phyloP scores from a whole-genome alignment of 2,888 invertebrate species.

The Orthosia incerta region DNA sequence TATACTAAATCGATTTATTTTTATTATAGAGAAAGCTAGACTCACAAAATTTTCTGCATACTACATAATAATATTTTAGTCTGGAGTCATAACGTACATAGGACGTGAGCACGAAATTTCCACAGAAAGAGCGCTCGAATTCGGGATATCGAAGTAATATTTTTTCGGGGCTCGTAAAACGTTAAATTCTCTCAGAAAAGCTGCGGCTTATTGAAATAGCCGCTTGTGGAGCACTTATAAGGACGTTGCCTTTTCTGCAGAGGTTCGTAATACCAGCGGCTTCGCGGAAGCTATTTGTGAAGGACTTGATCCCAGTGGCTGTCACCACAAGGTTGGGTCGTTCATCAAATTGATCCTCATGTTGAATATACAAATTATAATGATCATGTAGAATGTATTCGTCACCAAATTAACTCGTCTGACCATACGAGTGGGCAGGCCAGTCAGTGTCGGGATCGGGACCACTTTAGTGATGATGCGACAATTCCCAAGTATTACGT shows the following conservation, averaged over 20 bases:
- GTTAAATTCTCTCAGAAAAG: background rate
- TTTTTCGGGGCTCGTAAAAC: conserved; percentile 17
- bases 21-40: conserved; percentile 7
- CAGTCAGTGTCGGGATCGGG: conserved; percentile 43
- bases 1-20: conserved; percentile 26
- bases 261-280: no score
- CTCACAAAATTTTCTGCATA: background rate
- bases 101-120: background rate
- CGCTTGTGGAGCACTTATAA: conserved; percentile 16
- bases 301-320: background rate
- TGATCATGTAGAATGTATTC: conserved; percentile 36
- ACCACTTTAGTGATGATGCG: conserved; percentile 72
- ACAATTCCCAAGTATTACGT: conserved; percentile 60
- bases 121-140: background rate
- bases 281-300: conserved; percentile 7
- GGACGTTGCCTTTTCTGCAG: conserved; percentile 32
- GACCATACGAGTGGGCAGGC: conserved; percentile 49
- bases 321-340: background rate
- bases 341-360: conserved; percentile 14
- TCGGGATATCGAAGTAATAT: conserved; percentile 1
- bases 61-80: conserved; percentile 16
- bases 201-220: conserved; percentile 21
- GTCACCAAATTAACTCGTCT: conserved; percentile 53
- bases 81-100: background rate
- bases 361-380: conserved; percentile 20